A percentile compares a stretch with the other conserved stretches of the same genome.
phyloP scores from a whole-genome alignment of 2,113 vertebrate genomes.

The Polypterus bichir region DNA sequence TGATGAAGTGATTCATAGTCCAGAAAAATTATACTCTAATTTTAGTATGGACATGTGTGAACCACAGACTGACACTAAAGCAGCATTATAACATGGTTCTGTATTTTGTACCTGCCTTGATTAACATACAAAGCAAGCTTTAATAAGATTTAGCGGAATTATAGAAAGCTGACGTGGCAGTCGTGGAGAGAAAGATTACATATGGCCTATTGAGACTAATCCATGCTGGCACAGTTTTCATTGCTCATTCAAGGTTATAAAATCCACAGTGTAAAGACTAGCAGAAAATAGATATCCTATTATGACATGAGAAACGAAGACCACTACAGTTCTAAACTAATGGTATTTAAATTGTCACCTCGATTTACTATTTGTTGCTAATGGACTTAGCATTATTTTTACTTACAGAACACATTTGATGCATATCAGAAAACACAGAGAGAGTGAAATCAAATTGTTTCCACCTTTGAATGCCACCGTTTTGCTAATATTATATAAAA shows the following conservation, averaged over 20 bases:
- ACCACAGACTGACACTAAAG: no score
- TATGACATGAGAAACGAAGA: no score
- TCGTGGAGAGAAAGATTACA: slow-evolving; percentile 38
- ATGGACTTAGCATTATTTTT: no score
- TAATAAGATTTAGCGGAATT: slow-evolving; percentile 55
- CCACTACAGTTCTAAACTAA: background rate
- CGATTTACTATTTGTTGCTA: background rate
- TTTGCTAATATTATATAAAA: no score
- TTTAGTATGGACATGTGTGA: no score
- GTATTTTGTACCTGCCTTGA: background rate
- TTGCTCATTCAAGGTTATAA: slow-evolving; percentile 43
- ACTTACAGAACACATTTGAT: no score
- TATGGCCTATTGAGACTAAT: slow-evolving; percentile 44
- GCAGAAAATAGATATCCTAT: background rate
- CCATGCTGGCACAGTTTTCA: slow-evolving; percentile 14
- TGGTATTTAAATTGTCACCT: background rate
- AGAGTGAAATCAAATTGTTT: background rate
- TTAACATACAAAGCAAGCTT: slow-evolving; percentile 20
- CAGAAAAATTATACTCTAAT: no score
- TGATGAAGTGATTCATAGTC: no score
- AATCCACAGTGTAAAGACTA: slow-evolving; percentile 7
- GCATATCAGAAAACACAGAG: background rate
- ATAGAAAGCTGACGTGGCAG: slow-evolving; percentile 47
- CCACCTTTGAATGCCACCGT: no score
- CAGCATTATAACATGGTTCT: no score